Evolutionary conservation across 2,888 invertebrate species (phyloP), one percentile per base, ranked within the genome.

Genomic region (Lysandra bellargus): DNA sequence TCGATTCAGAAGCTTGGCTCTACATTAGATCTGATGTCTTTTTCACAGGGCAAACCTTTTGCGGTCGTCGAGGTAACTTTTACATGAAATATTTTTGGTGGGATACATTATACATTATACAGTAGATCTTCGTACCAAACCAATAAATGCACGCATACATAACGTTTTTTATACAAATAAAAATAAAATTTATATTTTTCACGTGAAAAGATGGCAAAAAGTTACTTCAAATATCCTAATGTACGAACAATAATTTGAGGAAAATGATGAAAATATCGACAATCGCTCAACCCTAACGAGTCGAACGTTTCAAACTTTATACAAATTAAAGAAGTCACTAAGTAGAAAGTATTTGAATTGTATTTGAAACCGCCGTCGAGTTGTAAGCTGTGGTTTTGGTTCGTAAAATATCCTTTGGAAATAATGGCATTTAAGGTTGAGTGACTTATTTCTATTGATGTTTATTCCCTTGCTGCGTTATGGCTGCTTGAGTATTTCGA

Each of bases 321-420:
- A 14, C 69, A 33, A 69, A 69, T 69, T 69, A 69, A 69, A 69
- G 69, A 69, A 69, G 69, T 69, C 69, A 33, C 69, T 69, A 69
- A 69, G 69, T 33, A 69, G 14, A 37, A 69, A 69, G 69, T 69
- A 69, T 69, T 69, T 69, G 69, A 69, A 69, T 69, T 69, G 69
- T 69, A 33, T 69, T 69, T 33, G 30, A 37, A 69, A 69, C 33
- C 33, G 30, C 33, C 33, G 33, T 33, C 30, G 30, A 69, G 69
- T 69, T 37, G 69, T 69, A 37, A 69, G 69, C 69, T 69, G 69
- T 37, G 69, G 69, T 37, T 69, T 69, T 69, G 69, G 69, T 69
- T 69, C 37, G 33, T 69, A 69, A 69, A 69, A 69, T 33, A 69
- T 69, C 33, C 33, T 69, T 69, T 69, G 14, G 5, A 33, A 69